Percentiles rank a stretch among this genome's conserved stretches.
These are phyloP conservation scores for Nycticebus coucang DNA, from an alignment of 2,113 vertebrate species.

Conservation along the genomic window DNA sequence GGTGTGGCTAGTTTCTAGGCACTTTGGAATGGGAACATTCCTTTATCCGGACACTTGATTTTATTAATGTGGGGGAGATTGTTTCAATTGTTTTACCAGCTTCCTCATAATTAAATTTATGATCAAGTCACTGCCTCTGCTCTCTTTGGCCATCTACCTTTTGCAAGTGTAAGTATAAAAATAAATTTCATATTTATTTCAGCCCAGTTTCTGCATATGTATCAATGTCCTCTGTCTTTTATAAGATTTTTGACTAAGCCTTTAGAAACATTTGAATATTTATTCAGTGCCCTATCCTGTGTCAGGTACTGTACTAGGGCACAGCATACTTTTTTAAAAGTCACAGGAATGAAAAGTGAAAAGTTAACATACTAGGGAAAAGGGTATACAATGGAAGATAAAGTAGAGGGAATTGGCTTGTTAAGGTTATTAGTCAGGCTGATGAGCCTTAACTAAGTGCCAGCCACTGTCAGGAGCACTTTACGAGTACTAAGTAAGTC, in stretches of 20 bases:
- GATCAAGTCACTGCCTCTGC: background rate
- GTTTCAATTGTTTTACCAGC: slow-evolving; percentile 15
- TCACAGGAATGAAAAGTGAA: background rate
- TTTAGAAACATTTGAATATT: slow-evolving; percentile 24
- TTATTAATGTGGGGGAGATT: background rate
- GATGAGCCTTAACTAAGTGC: background rate
- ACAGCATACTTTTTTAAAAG: background rate
- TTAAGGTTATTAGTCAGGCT: background rate
- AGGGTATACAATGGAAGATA: background rate
- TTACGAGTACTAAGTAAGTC: background rate
- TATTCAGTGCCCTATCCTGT: background rate
- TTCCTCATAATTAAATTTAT: background rate
- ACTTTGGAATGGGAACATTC: background rate
- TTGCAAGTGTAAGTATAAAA: slow-evolving; percentile 22
- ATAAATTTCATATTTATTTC: background rate
- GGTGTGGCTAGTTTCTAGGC: background rate
- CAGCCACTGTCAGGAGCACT: background rate
- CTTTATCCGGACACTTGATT: background rate
- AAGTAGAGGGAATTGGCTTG: background rate
- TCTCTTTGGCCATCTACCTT: background rate
- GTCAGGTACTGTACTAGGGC: background rate
- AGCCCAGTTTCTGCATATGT: background rate
- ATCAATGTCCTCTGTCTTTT: background rate
- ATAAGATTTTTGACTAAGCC: background rate
- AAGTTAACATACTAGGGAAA: background rate